Conservation (phyloP, 2,797 vertebrate genomes). For the Malacoraja senta region DNA sequence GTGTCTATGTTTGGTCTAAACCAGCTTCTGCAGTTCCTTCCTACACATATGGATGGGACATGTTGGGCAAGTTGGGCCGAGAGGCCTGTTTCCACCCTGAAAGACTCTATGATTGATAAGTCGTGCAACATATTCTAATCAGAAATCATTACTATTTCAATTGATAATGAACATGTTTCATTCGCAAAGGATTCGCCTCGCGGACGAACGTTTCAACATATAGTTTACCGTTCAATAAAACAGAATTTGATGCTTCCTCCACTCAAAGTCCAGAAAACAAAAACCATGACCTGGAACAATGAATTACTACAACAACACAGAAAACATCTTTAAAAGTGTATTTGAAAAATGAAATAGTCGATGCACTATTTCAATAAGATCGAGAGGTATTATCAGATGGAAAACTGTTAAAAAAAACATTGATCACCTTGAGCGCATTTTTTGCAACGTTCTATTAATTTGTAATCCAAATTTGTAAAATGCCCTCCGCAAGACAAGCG, state of each 20-base stretch:
- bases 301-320: not conserved
- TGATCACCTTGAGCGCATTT: not conserved
- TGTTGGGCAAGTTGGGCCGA: too few species aligned
- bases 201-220: not conserved
- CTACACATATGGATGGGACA: too few species aligned
- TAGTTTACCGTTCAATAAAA: not conserved
- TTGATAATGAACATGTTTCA: not conserved
- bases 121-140: not conserved
- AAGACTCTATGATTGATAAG: not conserved
- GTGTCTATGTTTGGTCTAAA: too few species aligned
- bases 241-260: not conserved
- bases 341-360: not conserved
- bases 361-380: not conserved
- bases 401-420: not conserved
- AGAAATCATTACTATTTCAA: not conserved
- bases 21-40: too few species aligned
- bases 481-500: not conserved
- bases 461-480: not conserved
- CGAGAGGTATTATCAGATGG: not conserved
- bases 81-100: too few species aligned
- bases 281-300: not conserved
- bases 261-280: not conserved
- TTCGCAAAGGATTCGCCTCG: not conserved
- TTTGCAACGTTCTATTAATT: not conserved
- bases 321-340: not conserved